Evolutionary conservation across 2,113 vertebrate species (phyloP), one percentile per base, ranked within the genome.

Genomic region (Ariopsis seemanni): DNA sequence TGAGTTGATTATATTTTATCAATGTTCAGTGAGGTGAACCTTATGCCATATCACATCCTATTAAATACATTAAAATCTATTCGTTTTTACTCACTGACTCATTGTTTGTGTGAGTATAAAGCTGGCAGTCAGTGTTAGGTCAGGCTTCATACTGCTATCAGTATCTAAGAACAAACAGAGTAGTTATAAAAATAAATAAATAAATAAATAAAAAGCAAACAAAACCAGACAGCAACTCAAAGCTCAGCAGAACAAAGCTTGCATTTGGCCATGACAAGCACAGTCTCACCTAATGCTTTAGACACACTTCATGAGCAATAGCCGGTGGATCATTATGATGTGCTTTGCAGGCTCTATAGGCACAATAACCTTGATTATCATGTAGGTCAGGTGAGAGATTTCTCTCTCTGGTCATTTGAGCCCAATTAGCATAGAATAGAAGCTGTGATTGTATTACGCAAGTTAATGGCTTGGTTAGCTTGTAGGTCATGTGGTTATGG

Each of bases 321-420:
- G 85, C 72, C 82, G 85, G 58, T 52, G 30, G 14, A 92, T 93
- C 89, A 93, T 88, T 88, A 77, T 90, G 78, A 85, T 82, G 48
- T 83, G 71, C 57, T 86, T 87, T 55, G 52, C 79, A 74, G 77
- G 86, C 84, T 85, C 84, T 87, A 62, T 85, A 81, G 50, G 58
- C 50, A 77, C 34, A 60, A 80, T 79, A 88, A 69, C 90, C 83
- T 90, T 86, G 52, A 85, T 92, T 86, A 85, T 84, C 84, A 82
- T 87, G 65, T 79, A 93, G 91, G 92, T 93, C 92, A 93, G 84
- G 72, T 84, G 87, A 82, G 58, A 86, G 57, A 88, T 74, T 57
- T 63, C 71, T 78, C 30, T 90, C 71, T 89, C 82, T 89, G 79
- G 83, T 87, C 87, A 87, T 78, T 87, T 85, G 87, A 87, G 34